These are phyloP conservation scores for Eulacestoma nigropectus DNA, from an alignment of 2,113 vertebrate genomes.

Conservation along the genomic window DNA sequence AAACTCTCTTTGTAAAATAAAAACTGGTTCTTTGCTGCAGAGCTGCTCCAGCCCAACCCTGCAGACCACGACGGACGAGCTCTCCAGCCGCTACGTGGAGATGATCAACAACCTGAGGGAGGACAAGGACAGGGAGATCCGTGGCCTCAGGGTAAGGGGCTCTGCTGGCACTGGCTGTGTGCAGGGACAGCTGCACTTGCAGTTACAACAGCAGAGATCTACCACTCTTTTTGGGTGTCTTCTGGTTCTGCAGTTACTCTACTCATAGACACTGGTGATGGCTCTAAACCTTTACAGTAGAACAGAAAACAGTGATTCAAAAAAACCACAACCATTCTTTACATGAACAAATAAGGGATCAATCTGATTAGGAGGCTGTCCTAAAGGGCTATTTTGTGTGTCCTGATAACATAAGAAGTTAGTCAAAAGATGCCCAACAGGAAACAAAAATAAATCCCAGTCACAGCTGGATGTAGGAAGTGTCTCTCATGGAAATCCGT, in stretches of 20 bases:
- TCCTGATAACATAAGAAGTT: background rate
- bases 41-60: conserved; percentile 65
- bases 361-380: background rate
- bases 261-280: accelerated
- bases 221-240: accelerated
- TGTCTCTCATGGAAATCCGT: background rate
- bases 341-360: background rate
- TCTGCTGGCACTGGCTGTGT: background rate
- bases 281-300: background rate
- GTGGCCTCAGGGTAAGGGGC: conserved; percentile 78
- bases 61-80: conserved; percentile 83
- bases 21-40: background rate
- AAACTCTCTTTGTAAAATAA: background rate
- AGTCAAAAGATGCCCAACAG: background rate
- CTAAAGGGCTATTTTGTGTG: background rate
- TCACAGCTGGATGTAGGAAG: background rate
- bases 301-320: background rate
- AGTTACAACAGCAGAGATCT: background rate
- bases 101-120: conserved; percentile 79
- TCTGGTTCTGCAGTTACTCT: background rate
- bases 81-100: conserved; percentile 85
- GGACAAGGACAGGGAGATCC: conserved; percentile 89
- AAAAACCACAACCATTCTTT: accelerated
- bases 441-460: background rate
- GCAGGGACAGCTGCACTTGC: background rate